These are phyloP conservation scores for Cottus gobio DNA, from an alignment of 2,113 vertebrate species.

Conservation along the genomic window DNA sequence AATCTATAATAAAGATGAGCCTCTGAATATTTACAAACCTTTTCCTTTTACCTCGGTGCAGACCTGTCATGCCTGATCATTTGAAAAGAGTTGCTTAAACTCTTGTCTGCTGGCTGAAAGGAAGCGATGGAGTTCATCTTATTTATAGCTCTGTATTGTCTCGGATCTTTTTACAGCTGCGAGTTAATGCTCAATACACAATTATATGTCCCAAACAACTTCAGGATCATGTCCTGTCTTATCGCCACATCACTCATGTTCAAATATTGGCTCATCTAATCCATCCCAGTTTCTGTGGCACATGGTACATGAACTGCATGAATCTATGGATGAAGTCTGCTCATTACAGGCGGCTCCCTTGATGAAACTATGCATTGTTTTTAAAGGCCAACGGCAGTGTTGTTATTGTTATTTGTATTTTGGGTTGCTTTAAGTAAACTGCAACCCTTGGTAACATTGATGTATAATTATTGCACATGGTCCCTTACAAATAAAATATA, in stretches of 20 bases:
- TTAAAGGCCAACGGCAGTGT: neutral
- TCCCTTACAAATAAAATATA: neutral
- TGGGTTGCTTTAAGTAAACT: neutral
- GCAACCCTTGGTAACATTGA: neutral
- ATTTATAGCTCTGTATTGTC: neutral
- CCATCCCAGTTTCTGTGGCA: neutral
- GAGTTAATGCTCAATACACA: neutral
- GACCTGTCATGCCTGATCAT: neutral
- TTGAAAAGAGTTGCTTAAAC: neutral
- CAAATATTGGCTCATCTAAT: neutral
- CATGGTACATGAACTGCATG: neutral
- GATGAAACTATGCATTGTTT: neutral
- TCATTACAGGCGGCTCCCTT: neutral
- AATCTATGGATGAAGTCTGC: neutral
- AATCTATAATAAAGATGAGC: conserved; percentile 17
- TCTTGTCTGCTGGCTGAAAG: neutral
- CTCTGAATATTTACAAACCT: conserved; percentile 20
- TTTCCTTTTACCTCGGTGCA: neutral
- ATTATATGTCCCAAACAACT: neutral
- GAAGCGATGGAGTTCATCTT: neutral
- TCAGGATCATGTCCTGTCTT: neutral
- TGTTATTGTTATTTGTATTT: neutral
- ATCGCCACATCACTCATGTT: neutral
- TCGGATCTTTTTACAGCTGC: neutral
- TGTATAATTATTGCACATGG: neutral